Evolutionary conservation across 2,797 vertebrate genomes (phyloP).

Genomic region (Poecilia wingei): DNA sequence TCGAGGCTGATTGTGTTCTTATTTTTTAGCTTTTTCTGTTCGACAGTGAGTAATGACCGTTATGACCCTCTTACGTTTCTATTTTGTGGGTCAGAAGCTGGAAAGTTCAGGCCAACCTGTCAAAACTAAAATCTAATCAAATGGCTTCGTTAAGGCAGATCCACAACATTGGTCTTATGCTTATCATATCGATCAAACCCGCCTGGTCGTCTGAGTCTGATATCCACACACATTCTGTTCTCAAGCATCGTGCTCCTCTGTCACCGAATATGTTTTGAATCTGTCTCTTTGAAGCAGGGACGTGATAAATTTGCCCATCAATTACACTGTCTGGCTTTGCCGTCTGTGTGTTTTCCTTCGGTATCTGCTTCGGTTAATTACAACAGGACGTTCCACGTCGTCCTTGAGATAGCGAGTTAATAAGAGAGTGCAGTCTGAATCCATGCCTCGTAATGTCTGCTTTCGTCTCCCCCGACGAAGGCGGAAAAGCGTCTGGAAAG

Average conservation of each 20-base stretch:
- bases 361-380: slow-evolving; percentile 71
- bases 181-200: not conserved
- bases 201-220: not conserved
- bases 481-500: not conserved
- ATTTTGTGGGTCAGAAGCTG: too few relatives aligned
- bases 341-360: slow-evolving; percentile 59
- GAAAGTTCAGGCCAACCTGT: too few relatives aligned
- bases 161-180: not conserved
- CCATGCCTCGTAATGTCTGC: slow-evolving; percentile 24
- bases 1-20: too few relatives aligned
- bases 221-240: not conserved
- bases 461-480: slow-evolving; percentile 17
- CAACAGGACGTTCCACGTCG: slow-evolving; percentile 49
- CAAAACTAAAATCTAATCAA: not conserved
- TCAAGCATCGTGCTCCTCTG: not conserved
- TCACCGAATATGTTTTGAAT: slow-evolving; percentile 44
- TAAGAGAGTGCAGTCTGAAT: slow-evolving; percentile 61
- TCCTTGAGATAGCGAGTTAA: slow-evolving; percentile 69
- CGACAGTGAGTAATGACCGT: too few relatives aligned
- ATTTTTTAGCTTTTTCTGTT: too few relatives aligned
- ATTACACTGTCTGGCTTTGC: slow-evolving; percentile 54
- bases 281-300: slow-evolving; percentile 55
- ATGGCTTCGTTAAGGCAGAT: not conserved
- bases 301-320: slow-evolving; percentile 67
- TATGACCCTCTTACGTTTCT: too few relatives aligned